Base-by-base conservation (phyloP, 2,797 vertebrate species). In the Coluber constrictor region DNA sequence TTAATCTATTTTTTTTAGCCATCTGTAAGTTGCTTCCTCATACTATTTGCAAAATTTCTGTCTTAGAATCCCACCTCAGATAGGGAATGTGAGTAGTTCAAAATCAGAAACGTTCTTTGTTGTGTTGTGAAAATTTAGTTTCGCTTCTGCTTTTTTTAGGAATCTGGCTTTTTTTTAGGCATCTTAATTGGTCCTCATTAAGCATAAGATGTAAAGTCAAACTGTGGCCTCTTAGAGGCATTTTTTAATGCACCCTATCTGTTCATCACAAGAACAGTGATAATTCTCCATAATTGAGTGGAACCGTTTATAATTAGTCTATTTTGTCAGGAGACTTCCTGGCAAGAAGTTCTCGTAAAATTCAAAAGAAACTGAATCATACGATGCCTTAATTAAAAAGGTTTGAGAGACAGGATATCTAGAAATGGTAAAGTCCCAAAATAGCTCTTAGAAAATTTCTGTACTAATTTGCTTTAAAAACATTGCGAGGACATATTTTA, bases 311-410 rank as follows among this genome's bases (percentile, higher is more conserved):
- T 97, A 96, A 96, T 95, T 96, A 95, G 89, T 92, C 32, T 79
- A 61, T 90, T 96, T 95, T 96, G 23, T 95, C 94, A 94, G 90
- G 95, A 97, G 94, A 90, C 88, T 83, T 96, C 90, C 92, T 96
- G 94, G 94, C 93, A 94, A 56, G 55, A 93, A 86, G 93, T 83
- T 60, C 18, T 91, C 89, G 88, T 74, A 94, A 86, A 96, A 95
- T 96, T 96, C 89, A 90, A 96, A 96, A 95, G 88, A 96, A 96
- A 96, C 91, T 94, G 12, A 95, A 95, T 96, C 91, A 96, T 96
- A 94, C 94, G 94, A 32, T 91, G 83, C 86, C 92, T 61, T 96
- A 96, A 95, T 96, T 96, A 97, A 95, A 56, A 56, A 96, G 94
- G 95, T 95, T 92, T 95, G 92, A 37, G 92, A 94, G 96, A 91